Evolutionary conservation across 2,797 vertebrate genomes (phyloP).

Genomic region (Iguana delicatissima): DNA sequence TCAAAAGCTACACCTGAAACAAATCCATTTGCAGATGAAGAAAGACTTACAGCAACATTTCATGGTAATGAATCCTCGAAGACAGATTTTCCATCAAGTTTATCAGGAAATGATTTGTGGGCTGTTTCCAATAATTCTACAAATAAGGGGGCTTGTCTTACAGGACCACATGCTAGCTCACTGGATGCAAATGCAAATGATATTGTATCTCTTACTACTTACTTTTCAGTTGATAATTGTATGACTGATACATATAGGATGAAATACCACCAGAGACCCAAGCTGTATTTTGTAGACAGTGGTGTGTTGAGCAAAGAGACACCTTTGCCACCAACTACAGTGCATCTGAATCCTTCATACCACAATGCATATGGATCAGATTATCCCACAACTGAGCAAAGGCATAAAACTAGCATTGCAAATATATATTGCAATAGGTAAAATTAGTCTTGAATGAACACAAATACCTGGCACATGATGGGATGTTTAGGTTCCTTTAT

Average conservation of each 20-base stretch:
- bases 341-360: constrained; percentile 75
- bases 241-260: constrained; percentile 97
- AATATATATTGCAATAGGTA: constrained; percentile 73
- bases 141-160: constrained; percentile 58
- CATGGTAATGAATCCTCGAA: constrained; percentile 66
- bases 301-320: constrained; percentile 79
- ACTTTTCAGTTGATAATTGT: constrained; percentile 95
- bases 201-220: constrained; percentile 87
- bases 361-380: constrained; percentile 71
- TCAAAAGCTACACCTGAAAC: constrained; percentile 57
- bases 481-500: constrained; percentile 29
- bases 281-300: constrained; percentile 78
- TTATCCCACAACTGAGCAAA: constrained; percentile 70
- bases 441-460: constrained; percentile 11
- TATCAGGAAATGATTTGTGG: constrained; percentile 68
- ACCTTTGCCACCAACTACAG: constrained; percentile 80
- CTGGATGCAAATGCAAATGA: constrained; percentile 70
- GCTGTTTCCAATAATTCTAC: constrained; percentile 54
- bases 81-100: constrained; percentile 59
- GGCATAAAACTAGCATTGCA: constrained; percentile 81
- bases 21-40: constrained; percentile 23
- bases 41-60: constrained; percentile 59
- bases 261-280: constrained; percentile 93
- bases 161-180: constrained; percentile 64
- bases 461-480: neutral